Base-by-base conservation (phyloP, 2,888 invertebrate genomes). In the Andricus curvator region DNA sequence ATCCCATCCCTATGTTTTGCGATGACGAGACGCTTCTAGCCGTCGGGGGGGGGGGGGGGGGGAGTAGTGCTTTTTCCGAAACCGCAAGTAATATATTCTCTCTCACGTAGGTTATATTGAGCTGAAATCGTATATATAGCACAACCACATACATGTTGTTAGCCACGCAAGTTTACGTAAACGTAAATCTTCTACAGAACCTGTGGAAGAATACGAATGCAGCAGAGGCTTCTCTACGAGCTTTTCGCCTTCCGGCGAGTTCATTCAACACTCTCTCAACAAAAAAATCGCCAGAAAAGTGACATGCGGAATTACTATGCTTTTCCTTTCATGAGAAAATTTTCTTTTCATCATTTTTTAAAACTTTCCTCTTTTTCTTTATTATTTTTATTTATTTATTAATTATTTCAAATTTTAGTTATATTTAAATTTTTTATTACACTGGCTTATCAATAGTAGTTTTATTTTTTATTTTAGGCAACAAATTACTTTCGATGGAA, bases 1-100 rank as follows among this genome's bases (percentile, higher is more conserved):
- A 60, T 56, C 56, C n/a, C 44, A 44, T 13, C 13, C 44, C n/a
- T 1, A n/a, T 25, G 15, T 62, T 62, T 13, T 11, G 62, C 25
- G 62, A 62, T n/a, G 51, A 56, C 8, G 51, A n/a, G 8, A 56
- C n/a, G 51, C n/a, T 56, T 44, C 51, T 56, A n/a, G 51, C 6
- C n/a, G 8, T n/a, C 3, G 51, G 8, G 51, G n/a, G 9, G 48
- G 33, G 33, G 33, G 33, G n/a, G 51, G 8, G 51, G 51, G 9
- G 51, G 51, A 25, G 25, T 13, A 62, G 22, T 62, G 25, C 25
- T 4, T 62, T 62, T 62, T 62, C 62, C 22, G 13, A 15, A 62
- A 62, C 62, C 62, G 15, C 25, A 62, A 9, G 13, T 62, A 62
- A 62, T 62, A 62, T 62, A 62, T 62, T 62, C 62, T n/a, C 56